Evolutionary conservation across 2,888 invertebrate genomes (phyloP).

Genomic region (Bursaphelenchus okinawaensis): DNA sequence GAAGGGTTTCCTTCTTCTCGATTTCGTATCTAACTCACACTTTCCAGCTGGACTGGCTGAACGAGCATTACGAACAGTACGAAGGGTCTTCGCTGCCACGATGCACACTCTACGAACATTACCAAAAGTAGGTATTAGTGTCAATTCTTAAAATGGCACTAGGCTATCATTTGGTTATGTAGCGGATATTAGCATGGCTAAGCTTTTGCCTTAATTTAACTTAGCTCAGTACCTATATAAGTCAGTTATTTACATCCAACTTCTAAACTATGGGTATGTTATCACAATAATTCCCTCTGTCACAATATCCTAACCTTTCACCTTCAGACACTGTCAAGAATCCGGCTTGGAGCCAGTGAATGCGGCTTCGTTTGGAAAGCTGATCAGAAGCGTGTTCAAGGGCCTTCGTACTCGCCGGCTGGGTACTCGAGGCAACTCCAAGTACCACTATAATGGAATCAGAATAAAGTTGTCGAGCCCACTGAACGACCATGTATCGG

Average conservation of each 20-base stretch:
- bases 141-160: too few species aligned
- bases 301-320: too few species aligned
- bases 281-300: too few species aligned
- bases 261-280: too few species aligned
- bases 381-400: conserved; percentile 93
- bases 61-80: conserved; percentile 95
- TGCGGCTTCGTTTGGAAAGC: conserved; percentile 97
- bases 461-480: conserved; percentile 61
- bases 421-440: conserved; percentile 69
- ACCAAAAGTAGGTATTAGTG: conserved; percentile 67
- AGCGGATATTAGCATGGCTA: too few species aligned
- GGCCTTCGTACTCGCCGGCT: conserved; percentile 86
- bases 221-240: too few species aligned
- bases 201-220: too few species aligned
- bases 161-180: too few species aligned
- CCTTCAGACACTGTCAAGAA: conserved; percentile 69
- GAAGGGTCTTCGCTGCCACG: conserved; percentile 87
- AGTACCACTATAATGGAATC: conserved; percentile 98
- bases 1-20: too few species aligned
- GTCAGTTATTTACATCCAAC: too few species aligned
- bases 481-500: conserved; percentile 14
- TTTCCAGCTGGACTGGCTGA: conserved; percentile 75
- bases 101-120: conserved; percentile 92
- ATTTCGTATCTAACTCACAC: neutral
- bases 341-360: conserved; percentile 95